Percentiles rank a stretch among this genome's conserved stretches.
Evolutionary conservation across 1,140 invertebrate species (phyloP).

Genomic region (Neomicropteryx cornuta): DNA sequence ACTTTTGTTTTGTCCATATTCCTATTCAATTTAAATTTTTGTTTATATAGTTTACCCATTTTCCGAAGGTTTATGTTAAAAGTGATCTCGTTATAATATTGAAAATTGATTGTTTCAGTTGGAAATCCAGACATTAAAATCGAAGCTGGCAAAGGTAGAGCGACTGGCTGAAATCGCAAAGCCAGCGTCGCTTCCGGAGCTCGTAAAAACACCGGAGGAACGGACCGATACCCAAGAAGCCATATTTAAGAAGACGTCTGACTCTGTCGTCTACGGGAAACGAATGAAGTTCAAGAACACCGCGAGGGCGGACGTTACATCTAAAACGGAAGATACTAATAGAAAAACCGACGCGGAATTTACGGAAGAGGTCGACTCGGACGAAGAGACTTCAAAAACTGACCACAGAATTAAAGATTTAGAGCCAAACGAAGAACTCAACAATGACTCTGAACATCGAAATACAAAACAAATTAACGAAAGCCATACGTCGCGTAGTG

Average conservation of each 20-base stretch:
- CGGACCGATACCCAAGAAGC: slow-evolving; percentile 12
- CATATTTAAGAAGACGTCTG: slow-evolving; percentile 20
- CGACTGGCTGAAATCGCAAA: slow-evolving; percentile 69
- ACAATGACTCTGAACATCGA: slow-evolving; percentile 3
- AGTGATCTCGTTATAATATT: neutral
- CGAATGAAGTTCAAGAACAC: slow-evolving; percentile 15
- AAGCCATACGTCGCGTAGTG: neutral
- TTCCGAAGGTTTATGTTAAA: neutral
- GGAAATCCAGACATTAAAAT: slow-evolving; percentile 54
- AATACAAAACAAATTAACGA: neutral
- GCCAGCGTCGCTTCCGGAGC: slow-evolving; percentile 53
- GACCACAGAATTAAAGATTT: neutral
- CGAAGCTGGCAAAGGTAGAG: slow-evolving; percentile 55
- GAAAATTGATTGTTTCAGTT: slow-evolving; percentile 24
- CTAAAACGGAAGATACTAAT: slow-evolving; percentile 19
- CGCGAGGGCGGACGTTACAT: neutral
- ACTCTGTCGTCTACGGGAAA: slow-evolving; percentile 34
- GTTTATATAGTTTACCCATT: neutral
- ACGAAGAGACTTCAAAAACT: slow-evolving; percentile 21
- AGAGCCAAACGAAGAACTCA: slow-evolving; percentile 3
- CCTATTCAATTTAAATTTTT: neutral
- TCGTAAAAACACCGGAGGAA: slow-evolving; percentile 22
- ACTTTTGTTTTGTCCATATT: neutral
- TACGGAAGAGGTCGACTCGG: slow-evolving; percentile 35
- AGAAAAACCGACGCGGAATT: slow-evolving; percentile 22